These are phyloP conservation scores for Plotosus lineatus DNA, from an alignment of 2,113 vertebrate species.

Conservation along the genomic window DNA sequence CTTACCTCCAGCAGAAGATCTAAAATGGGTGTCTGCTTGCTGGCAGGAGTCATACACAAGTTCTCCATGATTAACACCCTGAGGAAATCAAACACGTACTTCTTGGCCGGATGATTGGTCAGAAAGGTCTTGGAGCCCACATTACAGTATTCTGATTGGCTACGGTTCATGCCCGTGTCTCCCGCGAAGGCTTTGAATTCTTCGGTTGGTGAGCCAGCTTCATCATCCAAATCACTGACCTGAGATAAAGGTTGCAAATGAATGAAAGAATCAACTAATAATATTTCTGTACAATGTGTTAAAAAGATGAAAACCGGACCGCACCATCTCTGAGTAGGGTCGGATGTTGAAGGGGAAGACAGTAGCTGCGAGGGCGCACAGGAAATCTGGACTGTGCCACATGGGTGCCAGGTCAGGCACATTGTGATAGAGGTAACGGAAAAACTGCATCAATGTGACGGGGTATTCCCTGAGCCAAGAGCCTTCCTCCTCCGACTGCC, in stretches of 20 bases:
- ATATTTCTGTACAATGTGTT: too few relatives aligned
- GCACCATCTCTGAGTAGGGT: slow-evolving; percentile 97
- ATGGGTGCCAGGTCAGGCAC: slow-evolving; percentile 88
- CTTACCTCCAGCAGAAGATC: slow-evolving; percentile 93
- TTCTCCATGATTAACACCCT: slow-evolving; percentile 97
- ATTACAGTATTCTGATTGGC: slow-evolving; percentile 97
- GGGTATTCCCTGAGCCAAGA: slow-evolving; percentile 98
- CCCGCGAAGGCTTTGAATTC: slow-evolving; percentile 92
- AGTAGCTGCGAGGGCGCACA: slow-evolving; percentile 87
- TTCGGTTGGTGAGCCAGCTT: slow-evolving; percentile 91
- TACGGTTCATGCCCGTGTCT: slow-evolving; percentile 97
- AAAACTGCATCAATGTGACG: slow-evolving; percentile 98
- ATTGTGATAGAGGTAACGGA: slow-evolving; percentile 95
- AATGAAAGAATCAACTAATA: background rate
- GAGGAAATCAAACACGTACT: slow-evolving; percentile 98
- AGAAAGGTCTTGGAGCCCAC: slow-evolving; percentile 96
- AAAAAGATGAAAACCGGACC: background rate
- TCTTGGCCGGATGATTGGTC: slow-evolving; percentile 96
- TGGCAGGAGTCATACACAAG: slow-evolving; percentile 90
- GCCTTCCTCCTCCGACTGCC: slow-evolving; percentile 98
- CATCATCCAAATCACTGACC: slow-evolving; percentile 95
- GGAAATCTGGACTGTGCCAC: slow-evolving; percentile 96
- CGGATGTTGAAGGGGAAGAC: slow-evolving; percentile 98
- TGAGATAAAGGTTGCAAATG: slow-evolving; percentile 50
- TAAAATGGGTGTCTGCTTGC: slow-evolving; percentile 93